Base-by-base conservation (phyloP, 2,113 vertebrate species). In the Gopherus evgoodei region DNA sequence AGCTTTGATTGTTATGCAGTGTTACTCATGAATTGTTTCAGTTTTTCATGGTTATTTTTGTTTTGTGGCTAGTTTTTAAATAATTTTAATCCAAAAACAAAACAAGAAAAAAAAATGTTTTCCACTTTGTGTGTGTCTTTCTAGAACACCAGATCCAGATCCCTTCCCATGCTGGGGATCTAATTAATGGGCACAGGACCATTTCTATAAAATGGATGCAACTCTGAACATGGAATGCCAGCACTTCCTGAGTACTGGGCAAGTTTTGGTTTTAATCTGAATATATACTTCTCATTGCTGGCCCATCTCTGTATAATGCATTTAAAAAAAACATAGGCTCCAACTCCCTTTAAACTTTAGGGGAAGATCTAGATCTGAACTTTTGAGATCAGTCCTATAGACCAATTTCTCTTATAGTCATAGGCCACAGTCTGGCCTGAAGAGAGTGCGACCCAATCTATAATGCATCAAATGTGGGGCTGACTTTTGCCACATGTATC, bases 41-140 rank as follows among this genome's bases (percentile, higher is more conserved):
- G 79, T 78, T 24, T 92, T 93, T 24, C 72, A 1, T 79, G 90
- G 90, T 79, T 96, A 85, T 94, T 97, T 96, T 88, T 92, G 90
- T 44, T 52, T 0, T 3, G 4, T 24, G 44, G 95, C 84, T n/a
- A 75, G 22, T 22, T 87, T 52, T 38, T 85, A 94, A 96, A 81
- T 88, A 91, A 38, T 93, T 59, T 65, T 86, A 35, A 76, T 92
- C 91, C 90, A 95, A 95, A 96, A 93, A 89, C 96, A 96, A 65
- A 88, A 56, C 22, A 44, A 76, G 12, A 76, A 6, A 11, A 72
- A 72, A 47, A 38, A 47, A 1, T 4, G 81, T 94, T 96, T 89
- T 35, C 89, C 91, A n/a, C 42, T 95, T 97, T 89, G 95, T 3
- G 93, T 80, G 93, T 95, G 90, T 88, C 90, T 78, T 47, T 78